Evolutionary conservation across 1,140 invertebrate genomes (phyloP), one percentile per base, ranked within the genome.

Genomic region (Schlechtendalia chinensis): DNA sequence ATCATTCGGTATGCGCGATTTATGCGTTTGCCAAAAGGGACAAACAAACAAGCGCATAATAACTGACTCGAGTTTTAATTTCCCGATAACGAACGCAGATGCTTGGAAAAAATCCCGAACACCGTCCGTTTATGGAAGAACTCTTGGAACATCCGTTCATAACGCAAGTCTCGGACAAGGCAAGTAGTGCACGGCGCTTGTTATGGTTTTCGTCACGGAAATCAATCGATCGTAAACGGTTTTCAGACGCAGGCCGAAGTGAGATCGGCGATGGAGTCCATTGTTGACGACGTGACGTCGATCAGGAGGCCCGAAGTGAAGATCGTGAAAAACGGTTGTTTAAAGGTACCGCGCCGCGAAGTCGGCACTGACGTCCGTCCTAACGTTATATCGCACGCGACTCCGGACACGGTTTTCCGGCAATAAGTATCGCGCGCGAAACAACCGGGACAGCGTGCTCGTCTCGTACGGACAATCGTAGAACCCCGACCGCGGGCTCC

Each of bases 91-190:
- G 32, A 39, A 39, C 32, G 32, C 82, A 95, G 93, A 84, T 97
- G 95, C 85, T 86, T 97, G 27, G 92, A 94, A 82, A 97, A 86
- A 95, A 96, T 88, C 92, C 92, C 22, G 95, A 97, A 83, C 91
- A 96, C 85, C 88, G 96, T 39, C 95, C 96, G 1, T 94, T 91
- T 85, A 91, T 94, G 85, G 86, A 90, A 63, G 95, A 97, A 87
- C 87, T 97, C 39, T 86, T 93, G 53, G 91, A 94, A 82, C 96
- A 98, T 89, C 95, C 95, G 0, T 97, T 97, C 84, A 87, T 93
- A 82, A 87, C 89, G 81, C 88, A 89, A 82, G 87, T 90, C 72
- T 92, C 93, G 1, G 91, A 93, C 3, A 93, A 93, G 84, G 92
- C 79, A 79, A 75, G 81, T 63, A 39, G 32, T 59, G 22, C 0